Conservation (phyloP, 2,113 vertebrate species). For the Turnix velox region DNA sequence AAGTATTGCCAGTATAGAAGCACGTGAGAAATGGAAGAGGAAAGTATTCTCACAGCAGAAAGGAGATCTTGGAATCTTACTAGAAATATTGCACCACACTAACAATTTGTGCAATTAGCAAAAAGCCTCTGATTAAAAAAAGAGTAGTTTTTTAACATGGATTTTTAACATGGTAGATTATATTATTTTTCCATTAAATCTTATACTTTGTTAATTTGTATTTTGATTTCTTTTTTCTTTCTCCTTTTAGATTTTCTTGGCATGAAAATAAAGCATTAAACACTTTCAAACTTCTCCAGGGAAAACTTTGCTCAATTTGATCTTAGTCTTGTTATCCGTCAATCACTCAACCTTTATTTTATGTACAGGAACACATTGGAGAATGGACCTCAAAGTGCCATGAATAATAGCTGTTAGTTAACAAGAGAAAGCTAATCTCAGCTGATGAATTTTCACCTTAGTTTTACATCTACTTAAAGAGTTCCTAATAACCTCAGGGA, state of each 20-base stretch:
- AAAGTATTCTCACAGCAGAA: not conserved
- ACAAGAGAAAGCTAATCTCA: not conserved
- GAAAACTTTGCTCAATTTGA: not conserved
- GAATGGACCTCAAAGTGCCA: not conserved
- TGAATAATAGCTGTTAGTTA: constrained; percentile 8
- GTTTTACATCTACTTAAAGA: not conserved
- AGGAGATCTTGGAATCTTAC: not conserved
- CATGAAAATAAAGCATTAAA: not conserved
- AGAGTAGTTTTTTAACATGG: not conserved
- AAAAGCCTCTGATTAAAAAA: not conserved
- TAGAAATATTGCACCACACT: not conserved
- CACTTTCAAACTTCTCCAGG: not conserved
- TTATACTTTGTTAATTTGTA: not conserved
- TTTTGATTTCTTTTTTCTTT: not conserved
- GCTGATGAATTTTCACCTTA: constrained; percentile 1
- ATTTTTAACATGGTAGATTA: not conserved
- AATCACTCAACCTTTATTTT: not conserved
- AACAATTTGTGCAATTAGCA: not conserved
- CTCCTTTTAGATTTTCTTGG: not conserved
- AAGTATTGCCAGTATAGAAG: not conserved
- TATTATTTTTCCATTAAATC: not conserved
- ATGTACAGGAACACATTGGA: not conserved
- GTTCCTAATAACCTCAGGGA: not conserved
- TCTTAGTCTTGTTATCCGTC: not conserved
- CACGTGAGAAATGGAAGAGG: not conserved